Evolutionary conservation across 2,797 vertebrate genomes (phyloP).

Genomic region (Carduelis carduelis): DNA sequence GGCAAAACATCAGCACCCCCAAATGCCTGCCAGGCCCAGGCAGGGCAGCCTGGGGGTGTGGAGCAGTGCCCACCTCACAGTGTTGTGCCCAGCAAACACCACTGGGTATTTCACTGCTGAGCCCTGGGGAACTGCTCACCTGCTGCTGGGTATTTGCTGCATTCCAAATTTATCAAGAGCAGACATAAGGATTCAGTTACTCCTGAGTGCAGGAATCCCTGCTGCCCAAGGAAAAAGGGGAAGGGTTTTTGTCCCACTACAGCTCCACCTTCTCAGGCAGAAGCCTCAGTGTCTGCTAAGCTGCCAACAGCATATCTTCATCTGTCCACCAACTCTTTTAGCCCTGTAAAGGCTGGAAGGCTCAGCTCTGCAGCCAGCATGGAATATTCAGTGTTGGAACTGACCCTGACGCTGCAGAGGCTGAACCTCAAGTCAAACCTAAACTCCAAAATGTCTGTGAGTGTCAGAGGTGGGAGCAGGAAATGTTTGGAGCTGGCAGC

Average conservation of each 20-base stretch:
- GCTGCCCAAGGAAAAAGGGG: not conserved
- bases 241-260: not conserved
- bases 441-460: not conserved
- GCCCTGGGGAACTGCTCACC: not conserved
- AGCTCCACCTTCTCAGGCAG: not conserved
- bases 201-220: not conserved
- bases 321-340: not conserved
- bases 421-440: not conserved
- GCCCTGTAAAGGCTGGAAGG: not conserved
- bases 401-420: not conserved
- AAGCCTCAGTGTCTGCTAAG: not conserved
- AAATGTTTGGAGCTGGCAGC: not conserved
- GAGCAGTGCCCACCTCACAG: not conserved
- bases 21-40: fast-evolving
- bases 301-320: not conserved
- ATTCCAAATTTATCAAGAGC: not conserved
- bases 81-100: not conserved
- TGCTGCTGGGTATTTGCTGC: not conserved
- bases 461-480: fast-evolving
- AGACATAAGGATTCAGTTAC: not conserved
- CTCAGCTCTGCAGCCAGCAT: not conserved
- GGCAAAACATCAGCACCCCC: not conserved
- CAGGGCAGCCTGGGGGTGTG: not conserved
- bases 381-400: not conserved
- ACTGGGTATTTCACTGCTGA: not conserved